Evolutionary conservation across 2,888 invertebrate species (phyloP).

Genomic region (Plebejus melissa): DNA sequence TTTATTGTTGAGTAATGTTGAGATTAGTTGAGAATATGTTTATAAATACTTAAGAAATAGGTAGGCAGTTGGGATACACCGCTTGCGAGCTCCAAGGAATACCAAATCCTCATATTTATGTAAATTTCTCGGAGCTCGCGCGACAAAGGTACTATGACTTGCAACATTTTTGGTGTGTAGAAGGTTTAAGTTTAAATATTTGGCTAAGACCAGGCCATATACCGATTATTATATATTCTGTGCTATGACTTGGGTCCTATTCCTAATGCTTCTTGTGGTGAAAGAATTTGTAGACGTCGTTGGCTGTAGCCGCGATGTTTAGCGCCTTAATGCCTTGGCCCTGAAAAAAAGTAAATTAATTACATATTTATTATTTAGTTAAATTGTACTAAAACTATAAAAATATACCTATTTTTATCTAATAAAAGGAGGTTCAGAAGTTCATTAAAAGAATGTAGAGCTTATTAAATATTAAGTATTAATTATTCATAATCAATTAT

Average conservation of each 20-base stretch:
- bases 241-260: slow-evolving; percentile 2
- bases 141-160: not conserved
- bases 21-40: too few species aligned
- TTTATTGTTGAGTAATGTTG: not conserved
- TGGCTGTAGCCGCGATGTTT: slow-evolving; percentile 50
- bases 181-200: not conserved
- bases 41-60: not conserved
- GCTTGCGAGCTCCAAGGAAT: too few species aligned
- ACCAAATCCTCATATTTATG: too few species aligned
- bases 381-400: too few species aligned
- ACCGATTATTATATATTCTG: too few species aligned
- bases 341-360: slow-evolving; percentile 38
- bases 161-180: not conserved
- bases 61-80: too few species aligned
- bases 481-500: too few species aligned
- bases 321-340: slow-evolving; percentile 50
- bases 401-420: too few species aligned
- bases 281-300: slow-evolving; percentile 46
- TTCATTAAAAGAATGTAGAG: too few species aligned
- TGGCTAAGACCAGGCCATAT: not conserved
- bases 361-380: not conserved
- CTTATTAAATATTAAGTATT: too few species aligned
- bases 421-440: too few species aligned
- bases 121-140: too few species aligned
- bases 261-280: slow-evolving; percentile 35